Evolutionary conservation across 2,797 vertebrate species (phyloP).

Genomic region (Calcarius lapponicus): DNA sequence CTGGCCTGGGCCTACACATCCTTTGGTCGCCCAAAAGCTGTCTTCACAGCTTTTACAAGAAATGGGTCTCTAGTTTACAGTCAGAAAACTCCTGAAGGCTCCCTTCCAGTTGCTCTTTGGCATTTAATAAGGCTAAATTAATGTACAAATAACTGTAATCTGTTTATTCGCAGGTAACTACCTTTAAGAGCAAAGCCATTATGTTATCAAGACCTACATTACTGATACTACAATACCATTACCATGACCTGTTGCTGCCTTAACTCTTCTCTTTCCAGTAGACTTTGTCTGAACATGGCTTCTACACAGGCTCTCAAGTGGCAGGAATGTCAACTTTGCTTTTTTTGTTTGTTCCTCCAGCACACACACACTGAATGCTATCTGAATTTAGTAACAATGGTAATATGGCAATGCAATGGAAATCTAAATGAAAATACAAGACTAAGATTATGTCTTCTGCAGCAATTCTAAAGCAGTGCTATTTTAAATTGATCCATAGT

Average conservation of each 20-base stretch:
- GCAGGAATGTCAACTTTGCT: neutral
- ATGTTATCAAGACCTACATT: neutral
- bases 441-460: neutral
- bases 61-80: neutral
- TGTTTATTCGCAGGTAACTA: slow-evolving; percentile 9
- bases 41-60: neutral
- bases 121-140: neutral
- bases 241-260: neutral
- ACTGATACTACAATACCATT: neutral
- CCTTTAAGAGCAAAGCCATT: neutral
- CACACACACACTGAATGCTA: neutral
- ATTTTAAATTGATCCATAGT: neutral
- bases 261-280: neutral
- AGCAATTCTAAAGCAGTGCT: neutral
- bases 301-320: neutral
- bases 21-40: neutral
- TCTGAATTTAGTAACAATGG: neutral
- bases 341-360: neutral
- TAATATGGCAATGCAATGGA: neutral
- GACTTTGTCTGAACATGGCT: neutral
- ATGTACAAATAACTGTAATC: neutral
- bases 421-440: neutral
- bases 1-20: neutral
- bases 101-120: neutral
- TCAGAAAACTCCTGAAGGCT: neutral